These are phyloP conservation scores for Ridgeia piscesae DNA, from an alignment of 1,140 invertebrate species.

Conservation along the genomic window DNA sequence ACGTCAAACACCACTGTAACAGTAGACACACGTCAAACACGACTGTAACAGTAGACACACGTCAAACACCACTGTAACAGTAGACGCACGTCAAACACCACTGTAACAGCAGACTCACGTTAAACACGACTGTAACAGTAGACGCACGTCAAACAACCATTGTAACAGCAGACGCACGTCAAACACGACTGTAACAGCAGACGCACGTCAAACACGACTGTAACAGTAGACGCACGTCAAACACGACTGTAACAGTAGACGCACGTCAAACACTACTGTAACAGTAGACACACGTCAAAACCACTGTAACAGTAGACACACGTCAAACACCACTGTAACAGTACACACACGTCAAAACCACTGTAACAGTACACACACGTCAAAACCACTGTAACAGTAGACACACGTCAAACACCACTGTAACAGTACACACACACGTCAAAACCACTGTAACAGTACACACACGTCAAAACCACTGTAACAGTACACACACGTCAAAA, in stretches of 20 bases:
- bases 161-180: no score
- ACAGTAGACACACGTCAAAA: no score
- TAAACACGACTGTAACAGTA: constrained; percentile 49
- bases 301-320: constrained; percentile 44
- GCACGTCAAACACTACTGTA: no score
- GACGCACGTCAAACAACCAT: neutral
- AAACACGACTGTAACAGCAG: constrained; percentile 49
- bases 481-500: constrained; percentile 21
- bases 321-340: no score
- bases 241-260: constrained; percentile 46
- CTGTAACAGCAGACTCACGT: no score
- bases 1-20: constrained; percentile 54
- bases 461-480: constrained; percentile 55
- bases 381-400: no score
- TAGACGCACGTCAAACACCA: neutral
- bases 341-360: constrained; percentile 53
- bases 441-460: no score
- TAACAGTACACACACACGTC: constrained; percentile 29
- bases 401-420: constrained; percentile 55
- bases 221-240: no score
- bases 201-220: neutral
- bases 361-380: constrained; percentile 39
- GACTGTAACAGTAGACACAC: no score
- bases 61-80: constrained; percentile 52
- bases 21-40: constrained; percentile 12